Evolutionary conservation across 2,888 invertebrate species (phyloP).

Genomic region (Chalcis sispes): DNA sequence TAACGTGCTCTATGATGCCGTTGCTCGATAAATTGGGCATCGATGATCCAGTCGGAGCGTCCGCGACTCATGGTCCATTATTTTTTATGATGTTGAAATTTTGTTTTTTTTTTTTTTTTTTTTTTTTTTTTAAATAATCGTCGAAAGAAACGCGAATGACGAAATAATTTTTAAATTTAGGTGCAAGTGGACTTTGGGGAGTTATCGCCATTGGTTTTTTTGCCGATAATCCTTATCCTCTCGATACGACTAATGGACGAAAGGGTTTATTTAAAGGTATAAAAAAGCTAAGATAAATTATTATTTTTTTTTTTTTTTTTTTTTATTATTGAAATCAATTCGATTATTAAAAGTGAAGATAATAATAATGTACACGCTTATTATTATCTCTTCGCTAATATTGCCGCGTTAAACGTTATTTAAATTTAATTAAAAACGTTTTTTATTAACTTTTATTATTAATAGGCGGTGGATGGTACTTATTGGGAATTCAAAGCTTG

Average conservation of each 20-base stretch:
- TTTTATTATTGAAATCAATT: too few species aligned
- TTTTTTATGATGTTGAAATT: too few species aligned
- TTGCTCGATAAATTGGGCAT: constrained; percentile 87
- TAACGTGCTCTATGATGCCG: constrained; percentile 85
- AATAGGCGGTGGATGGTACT: constrained; percentile 90
- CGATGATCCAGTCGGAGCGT: constrained; percentile 95
- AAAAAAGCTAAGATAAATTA: constrained; percentile 1
- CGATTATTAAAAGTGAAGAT: too few species aligned
- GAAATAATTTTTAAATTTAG: constrained; percentile 53
- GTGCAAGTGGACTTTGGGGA: constrained; percentile 80
- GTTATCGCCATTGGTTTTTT: constrained; percentile 92
- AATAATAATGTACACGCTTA: too few species aligned
- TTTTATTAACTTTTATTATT: not conserved
- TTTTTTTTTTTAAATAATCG: too few species aligned
- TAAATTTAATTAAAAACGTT: not conserved
- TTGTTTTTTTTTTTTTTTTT: too few species aligned
- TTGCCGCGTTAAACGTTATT: too few species aligned
- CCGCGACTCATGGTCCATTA: constrained; percentile 86
- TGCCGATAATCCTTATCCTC: constrained; percentile 88
- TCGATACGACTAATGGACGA: constrained; percentile 87
- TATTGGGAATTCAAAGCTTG: constrained; percentile 89
- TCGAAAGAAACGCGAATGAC: not conserved
- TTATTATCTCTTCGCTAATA: too few species aligned
- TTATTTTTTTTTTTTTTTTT: constrained; percentile 9
- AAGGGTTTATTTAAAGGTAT: constrained; percentile 85